These are phyloP conservation scores for Osmerus mordax DNA, from an alignment of 2,113 vertebrate species.

Conservation along the genomic window DNA sequence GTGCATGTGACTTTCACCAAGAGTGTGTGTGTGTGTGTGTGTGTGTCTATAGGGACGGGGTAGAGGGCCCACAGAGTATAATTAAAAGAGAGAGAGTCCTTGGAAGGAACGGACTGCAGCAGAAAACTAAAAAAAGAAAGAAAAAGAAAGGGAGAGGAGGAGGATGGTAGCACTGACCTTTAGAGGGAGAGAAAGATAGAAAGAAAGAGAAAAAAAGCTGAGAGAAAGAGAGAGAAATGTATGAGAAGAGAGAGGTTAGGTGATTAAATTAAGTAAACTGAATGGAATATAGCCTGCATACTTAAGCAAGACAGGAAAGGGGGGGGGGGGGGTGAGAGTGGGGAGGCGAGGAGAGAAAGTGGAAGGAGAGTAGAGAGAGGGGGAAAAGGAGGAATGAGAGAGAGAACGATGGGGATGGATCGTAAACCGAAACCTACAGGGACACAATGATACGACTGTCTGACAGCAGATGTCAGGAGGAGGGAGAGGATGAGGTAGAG, in stretches of 20 bases:
- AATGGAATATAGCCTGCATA: constrained; percentile 47
- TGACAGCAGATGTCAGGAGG: constrained; percentile 71
- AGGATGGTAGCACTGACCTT: constrained; percentile 52
- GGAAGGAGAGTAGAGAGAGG: constrained; percentile 18
- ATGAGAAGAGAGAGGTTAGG: constrained; percentile 44
- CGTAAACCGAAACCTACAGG: constrained; percentile 69
- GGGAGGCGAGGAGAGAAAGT: constrained; percentile 14
- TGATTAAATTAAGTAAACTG: constrained; percentile 53
- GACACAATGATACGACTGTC: constrained; percentile 70
- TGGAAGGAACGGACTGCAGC: constrained; percentile 48
- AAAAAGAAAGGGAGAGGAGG: constrained; percentile 10
- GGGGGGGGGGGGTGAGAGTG: not conserved
- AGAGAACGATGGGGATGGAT: constrained; percentile 38
- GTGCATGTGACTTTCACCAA: not conserved
- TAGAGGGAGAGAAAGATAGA: constrained; percentile 37
- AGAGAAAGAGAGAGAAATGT: constrained; percentile 28
- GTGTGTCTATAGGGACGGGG: constrained; percentile 40
- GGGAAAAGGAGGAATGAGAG: constrained; percentile 30
- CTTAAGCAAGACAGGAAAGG: constrained; percentile 6
- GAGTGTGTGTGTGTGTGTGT: not conserved
- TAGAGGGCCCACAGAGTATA: constrained; percentile 59
- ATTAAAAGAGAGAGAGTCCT: constrained; percentile 69
- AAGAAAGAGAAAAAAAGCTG: not conserved
- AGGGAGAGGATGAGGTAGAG: constrained; percentile 40
- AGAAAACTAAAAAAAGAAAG: constrained; percentile 35